Evolutionary conservation across 2,797 vertebrate species (phyloP).

Genomic region (Channallabes apus): DNA sequence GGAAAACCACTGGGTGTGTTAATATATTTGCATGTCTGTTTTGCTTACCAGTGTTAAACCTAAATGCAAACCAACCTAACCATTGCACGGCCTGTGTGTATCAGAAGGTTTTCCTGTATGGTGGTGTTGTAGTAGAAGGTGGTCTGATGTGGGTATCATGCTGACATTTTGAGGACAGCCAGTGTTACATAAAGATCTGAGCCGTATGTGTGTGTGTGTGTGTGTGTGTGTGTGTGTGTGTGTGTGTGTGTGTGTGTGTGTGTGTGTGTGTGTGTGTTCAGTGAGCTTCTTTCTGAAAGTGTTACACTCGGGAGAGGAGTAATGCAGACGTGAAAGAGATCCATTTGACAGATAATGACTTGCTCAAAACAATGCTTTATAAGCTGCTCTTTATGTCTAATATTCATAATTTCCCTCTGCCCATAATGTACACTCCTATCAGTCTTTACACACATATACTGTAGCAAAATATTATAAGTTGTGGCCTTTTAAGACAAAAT

Average conservation of each 20-base stretch:
- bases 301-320: constrained; percentile 12
- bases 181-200: constrained; percentile 23
- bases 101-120: background rate
- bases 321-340: constrained; percentile 9
- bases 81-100: background rate
- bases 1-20: constrained; percentile 87
- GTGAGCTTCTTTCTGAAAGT: constrained; percentile 14
- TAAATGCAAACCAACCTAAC: background rate
- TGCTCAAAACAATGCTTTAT: background rate
- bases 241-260: too few species aligned
- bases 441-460: background rate
- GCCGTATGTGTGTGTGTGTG: background rate
- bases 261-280: too few species aligned
- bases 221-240: too few species aligned
- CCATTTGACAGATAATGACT: constrained; percentile 10
- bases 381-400: background rate
- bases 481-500: background rate
- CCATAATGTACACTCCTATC: background rate
- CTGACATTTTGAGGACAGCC: constrained; percentile 25
- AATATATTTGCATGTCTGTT: constrained; percentile 23
- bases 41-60: background rate
- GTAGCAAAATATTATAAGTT: background rate
- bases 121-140: background rate
- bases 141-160: background rate
- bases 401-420: background rate